Evolutionary conservation across 1,140 invertebrate species (phyloP).

Genomic region (Carposina sasakii): DNA sequence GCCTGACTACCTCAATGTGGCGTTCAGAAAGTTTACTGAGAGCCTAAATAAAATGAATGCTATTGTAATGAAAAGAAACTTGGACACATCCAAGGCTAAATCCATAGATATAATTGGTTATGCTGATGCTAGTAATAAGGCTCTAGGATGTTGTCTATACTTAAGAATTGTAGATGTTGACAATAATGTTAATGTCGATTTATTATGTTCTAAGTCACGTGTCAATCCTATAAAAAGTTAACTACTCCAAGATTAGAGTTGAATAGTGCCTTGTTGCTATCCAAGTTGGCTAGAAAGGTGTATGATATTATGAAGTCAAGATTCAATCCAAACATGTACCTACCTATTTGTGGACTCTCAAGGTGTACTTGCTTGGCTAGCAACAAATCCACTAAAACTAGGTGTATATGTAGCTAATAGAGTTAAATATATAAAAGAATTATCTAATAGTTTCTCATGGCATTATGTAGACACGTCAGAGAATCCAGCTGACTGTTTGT

Average conservation of each 20-base stretch:
- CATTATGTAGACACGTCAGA: constrained; percentile 13
- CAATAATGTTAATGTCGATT: neutral
- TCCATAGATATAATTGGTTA: constrained; percentile 14
- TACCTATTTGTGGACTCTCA: constrained; percentile 50
- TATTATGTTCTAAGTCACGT: constrained; percentile 13
- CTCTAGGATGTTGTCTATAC: constrained; percentile 14
- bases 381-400: constrained; percentile 19
- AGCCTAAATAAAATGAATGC: constrained; percentile 5
- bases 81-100: neutral
- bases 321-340: constrained; percentile 7
- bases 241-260: constrained; percentile 15
- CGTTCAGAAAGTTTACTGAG: constrained; percentile 2
- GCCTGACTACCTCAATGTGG: neutral
- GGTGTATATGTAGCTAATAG: constrained; percentile 50
- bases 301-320: constrained; percentile 5
- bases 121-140: constrained; percentile 14
- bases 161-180: neutral
- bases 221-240: constrained; percentile 4
- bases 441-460: constrained; percentile 16
- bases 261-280: constrained; percentile 16
- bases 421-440: constrained; percentile 39
- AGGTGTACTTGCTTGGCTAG: constrained; percentile 48
- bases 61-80: neutral
- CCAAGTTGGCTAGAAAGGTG: constrained; percentile 8
- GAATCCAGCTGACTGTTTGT: constrained; percentile 32